phyloP scores from a whole-genome alignment of 2,797 vertebrate species.

The Halcyon leucocephala region DNA sequence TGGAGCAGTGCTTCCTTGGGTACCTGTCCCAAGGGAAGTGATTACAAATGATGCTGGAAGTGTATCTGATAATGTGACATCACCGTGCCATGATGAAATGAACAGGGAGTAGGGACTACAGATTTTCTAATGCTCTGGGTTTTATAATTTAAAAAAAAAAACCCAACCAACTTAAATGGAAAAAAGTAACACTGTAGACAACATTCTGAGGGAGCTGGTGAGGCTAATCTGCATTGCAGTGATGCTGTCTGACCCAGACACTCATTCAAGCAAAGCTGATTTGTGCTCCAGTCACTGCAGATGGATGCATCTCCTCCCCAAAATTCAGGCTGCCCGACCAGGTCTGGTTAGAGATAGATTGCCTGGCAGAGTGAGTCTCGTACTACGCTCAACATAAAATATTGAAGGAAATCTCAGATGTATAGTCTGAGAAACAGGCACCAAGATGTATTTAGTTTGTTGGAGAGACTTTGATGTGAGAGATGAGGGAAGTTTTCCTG shows the following conservation, averaged over 20 bases:
- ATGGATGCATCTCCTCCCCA: not conserved
- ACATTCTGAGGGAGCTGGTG: not conserved
- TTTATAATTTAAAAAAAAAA: not conserved
- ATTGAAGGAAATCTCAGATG: not conserved
- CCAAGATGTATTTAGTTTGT: not conserved
- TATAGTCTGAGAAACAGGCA: not conserved
- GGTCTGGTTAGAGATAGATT: not conserved
- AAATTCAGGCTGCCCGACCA: not conserved
- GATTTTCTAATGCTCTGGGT: not conserved
- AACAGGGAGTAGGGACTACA: not conserved
- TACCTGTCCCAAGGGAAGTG: not conserved
- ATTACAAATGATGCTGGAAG: not conserved
- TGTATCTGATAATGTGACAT: not conserved
- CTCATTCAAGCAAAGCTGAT: not conserved
- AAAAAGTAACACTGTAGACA: not conserved
- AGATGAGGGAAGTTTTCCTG: not conserved
- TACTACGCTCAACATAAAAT: not conserved
- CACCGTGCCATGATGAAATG: fast-evolving
- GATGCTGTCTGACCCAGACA: not conserved
- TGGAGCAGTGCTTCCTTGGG: not conserved
- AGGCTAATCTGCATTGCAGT: constrained; percentile 11
- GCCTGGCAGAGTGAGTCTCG: fast-evolving
- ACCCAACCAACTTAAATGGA: not conserved
- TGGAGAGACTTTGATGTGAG: not conserved
- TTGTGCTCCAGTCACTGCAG: not conserved